Base-by-base conservation (phyloP, 2,113 vertebrate species). In the Sylvilagus bachmani region DNA sequence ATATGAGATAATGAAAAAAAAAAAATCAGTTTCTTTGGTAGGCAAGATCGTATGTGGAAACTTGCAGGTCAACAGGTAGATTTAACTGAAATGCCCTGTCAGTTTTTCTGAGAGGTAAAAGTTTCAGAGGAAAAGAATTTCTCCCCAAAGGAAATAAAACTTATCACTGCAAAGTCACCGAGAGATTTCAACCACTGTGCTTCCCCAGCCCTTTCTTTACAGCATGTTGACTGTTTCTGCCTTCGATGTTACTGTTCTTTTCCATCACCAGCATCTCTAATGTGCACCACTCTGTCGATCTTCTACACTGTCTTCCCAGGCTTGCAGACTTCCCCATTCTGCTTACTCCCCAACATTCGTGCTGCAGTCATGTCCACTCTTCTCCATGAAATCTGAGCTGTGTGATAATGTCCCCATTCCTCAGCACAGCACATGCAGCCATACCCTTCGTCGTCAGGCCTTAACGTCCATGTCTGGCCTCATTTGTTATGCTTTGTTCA, bases 1-100 rank as follows among this genome's bases (percentile, higher is more conserved):
- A 84, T 51, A 10, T 53, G 49, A 81, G n/a, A 10, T 86, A 82
- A 25, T 71, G 38, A 91, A 49, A 85, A 96, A 90, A 91, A 49
- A 85, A 96, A 90, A 84, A 62, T 64, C 24, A 91, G 53, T 2
- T 71, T 94, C 14, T 61, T 95, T 84, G n/a, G n/a, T 91, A 84
- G 74, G 36, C 62, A 90, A 36, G 70, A 86, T 36, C 73, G 10
- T 71, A 17, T 49, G 2, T 70, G 79, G 79, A 94, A 84, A 93
- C 77, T 88, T 61, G 64, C 73, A 84, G 27, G 61, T 67, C 53
- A 96, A 70, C 27, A 66, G 3, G 7, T 90, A 69, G 44, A 53
- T 86, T 81, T 69, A 55, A 24, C 51, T 78, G 70, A 61, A 89
- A 74, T 31, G 3, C 75, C 89, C 66, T 80, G 51, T 84, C 14